phyloP scores from a whole-genome alignment of 1,140 invertebrate genomes.

The Theocolax elegans region DNA sequence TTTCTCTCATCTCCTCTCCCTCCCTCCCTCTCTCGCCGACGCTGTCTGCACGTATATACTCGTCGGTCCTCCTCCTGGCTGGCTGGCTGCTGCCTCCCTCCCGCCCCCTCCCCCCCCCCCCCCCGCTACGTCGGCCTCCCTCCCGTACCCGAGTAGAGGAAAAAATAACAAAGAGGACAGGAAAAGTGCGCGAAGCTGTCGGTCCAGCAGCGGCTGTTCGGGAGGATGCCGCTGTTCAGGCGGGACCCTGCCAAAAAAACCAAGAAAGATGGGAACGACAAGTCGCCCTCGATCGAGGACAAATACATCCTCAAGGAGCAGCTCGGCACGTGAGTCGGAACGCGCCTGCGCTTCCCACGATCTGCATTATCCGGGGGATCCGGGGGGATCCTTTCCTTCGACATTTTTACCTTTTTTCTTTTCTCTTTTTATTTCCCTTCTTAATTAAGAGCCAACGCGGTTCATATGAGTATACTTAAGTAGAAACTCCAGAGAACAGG shows the following conservation, averaged over 20 bases:
- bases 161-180: too few species aligned
- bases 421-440: too few species aligned
- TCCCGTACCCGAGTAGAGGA: background rate
- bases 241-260: conserved; percentile 85
- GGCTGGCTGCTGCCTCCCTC: background rate
- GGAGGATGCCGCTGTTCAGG: conserved; percentile 87
- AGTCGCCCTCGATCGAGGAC: conserved; percentile 85
- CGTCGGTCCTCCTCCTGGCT: background rate
- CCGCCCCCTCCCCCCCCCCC: background rate
- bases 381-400: background rate
- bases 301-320: conserved; percentile 91
- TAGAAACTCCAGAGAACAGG: too few species aligned
- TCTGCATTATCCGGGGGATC: too few species aligned
- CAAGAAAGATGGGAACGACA: conserved; percentile 81
- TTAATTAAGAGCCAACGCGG: too few species aligned
- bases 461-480: too few species aligned
- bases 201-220: conserved; percentile 12
- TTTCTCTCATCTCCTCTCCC: too few species aligned
- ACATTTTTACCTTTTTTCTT: too few species aligned
- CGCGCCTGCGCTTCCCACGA: too few species aligned
- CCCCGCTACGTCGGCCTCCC: background rate
- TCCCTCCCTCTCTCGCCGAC: too few species aligned
- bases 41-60: background rate
- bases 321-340: conserved; percentile 87
- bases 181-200: background rate